Base-by-base conservation (phyloP, 2,113 vertebrate species). In the Tor tambroides region DNA sequence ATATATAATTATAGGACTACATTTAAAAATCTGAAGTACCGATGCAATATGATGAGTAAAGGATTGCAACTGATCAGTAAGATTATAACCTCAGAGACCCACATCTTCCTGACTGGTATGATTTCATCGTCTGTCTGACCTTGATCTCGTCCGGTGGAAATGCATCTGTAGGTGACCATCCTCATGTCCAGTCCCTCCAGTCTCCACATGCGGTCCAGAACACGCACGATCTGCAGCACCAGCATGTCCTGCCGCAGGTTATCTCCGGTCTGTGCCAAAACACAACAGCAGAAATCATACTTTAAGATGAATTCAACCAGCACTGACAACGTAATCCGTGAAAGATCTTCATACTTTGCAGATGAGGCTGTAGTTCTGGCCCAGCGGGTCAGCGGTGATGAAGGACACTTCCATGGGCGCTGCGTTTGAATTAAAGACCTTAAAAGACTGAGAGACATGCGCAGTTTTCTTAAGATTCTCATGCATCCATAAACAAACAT, bases 211-310 rank as follows among this genome's bases (percentile, higher is more conserved):
- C 94, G 95, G 94, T 97, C 96, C 97, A 99, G 98, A 90, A 97
- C 95, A 35, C 95, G 96, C 69, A 99, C 97, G 86, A 98, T 97
- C 94, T 99, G 98, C 88, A 99, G 95, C 0, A 97, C 96, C 91
- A 99, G 94, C 98, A 98, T 98, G 95, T 99, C 98, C 94, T 99
- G 98, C n/a, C 96, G 94, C 88, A 99, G 95, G 92, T 97, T 96
- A 0, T 98, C 97, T 3, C 98, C 97, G 0, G 96, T 97, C 98
- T 99, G 93, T 41, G 12, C 2, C 41, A 65, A 11, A 38, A 74
- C 14, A 79, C 46, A 77, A 21, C 67, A 21, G 0, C 28, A 6
- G 1, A 6, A 17, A 19, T 9, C 6, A 59, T 7, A 1, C 8
- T n/a, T 56, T 10, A 61, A 61, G 56, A 61, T 61, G 12, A 15